Percentiles rank a stretch among this genome's conserved stretches.
phyloP scores from a whole-genome alignment of 2,113 vertebrate genomes.

The Ophiodon elongatus region DNA sequence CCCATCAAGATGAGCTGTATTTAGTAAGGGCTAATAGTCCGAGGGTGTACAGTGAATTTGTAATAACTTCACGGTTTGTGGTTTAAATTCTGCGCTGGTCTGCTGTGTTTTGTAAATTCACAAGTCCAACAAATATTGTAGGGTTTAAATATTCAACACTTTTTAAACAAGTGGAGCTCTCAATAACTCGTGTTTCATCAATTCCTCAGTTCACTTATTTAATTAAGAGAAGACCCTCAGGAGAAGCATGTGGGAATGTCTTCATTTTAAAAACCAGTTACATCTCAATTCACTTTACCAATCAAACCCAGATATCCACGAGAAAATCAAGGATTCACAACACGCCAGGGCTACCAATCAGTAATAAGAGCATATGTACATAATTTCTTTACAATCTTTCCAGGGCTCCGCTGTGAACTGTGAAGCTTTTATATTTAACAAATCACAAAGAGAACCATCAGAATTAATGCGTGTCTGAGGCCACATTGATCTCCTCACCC shows the following conservation, averaged over 20 bases:
- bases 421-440: conserved; percentile 14
- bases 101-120: not conserved
- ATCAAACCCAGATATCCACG: not conserved
- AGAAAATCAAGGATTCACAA: not conserved
- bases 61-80: conserved; percentile 19
- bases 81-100: not conserved
- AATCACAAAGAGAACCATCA: conserved; percentile 51
- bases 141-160: not conserved
- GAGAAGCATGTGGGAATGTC: not conserved
- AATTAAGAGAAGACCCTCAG: not conserved
- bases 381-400: not conserved
- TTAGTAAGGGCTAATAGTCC: conserved; percentile 27
- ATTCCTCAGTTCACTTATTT: no score
- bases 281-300: not conserved
- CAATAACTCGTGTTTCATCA: not conserved
- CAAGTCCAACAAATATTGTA: not conserved
- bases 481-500: conserved; percentile 58
- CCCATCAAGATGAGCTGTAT: conserved; percentile 27
- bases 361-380: not conserved
- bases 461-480: conserved; percentile 36
- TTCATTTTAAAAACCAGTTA: not conserved
- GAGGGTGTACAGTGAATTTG: conserved; percentile 1
- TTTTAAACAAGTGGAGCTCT: not conserved
- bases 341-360: not conserved
- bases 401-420: not conserved